phyloP scores from a whole-genome alignment of 2,888 invertebrate species.

The Melanchra persicariae region DNA sequence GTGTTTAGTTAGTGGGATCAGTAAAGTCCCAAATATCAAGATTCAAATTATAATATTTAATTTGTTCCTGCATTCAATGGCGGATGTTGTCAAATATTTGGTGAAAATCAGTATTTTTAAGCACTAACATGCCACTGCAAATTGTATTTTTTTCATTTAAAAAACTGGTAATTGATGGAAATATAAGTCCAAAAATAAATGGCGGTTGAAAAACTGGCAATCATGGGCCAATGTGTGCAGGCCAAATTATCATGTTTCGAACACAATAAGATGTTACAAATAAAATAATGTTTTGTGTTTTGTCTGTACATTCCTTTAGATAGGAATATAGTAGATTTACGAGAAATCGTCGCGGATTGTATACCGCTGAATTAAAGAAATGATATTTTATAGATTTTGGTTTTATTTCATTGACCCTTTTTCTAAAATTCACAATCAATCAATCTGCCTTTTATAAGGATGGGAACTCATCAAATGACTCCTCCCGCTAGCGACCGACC shows the following conservation, averaged over 20 bases:
- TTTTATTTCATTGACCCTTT: constrained; percentile 36
- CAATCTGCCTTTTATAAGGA: too few species aligned
- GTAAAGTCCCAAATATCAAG: constrained; percentile 16
- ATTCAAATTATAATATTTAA: constrained; percentile 28
- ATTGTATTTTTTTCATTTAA: neutral
- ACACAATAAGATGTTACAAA: constrained; percentile 41
- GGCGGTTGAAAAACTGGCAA: neutral
- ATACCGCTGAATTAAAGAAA: constrained; percentile 55
- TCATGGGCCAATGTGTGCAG: constrained; percentile 28
- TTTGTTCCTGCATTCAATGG: constrained; percentile 19
- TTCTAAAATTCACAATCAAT: too few species aligned
- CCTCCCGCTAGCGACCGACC: too few species aligned
- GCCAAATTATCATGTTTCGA: constrained; percentile 34
- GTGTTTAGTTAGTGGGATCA: constrained; percentile 21
- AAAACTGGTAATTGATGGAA: neutral
- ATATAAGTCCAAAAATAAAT: neutral
- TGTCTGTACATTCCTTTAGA: constrained; percentile 65
- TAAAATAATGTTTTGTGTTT: constrained; percentile 34
- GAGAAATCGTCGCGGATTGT: constrained; percentile 54
- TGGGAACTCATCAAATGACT: too few species aligned
- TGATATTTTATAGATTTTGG: constrained; percentile 48
- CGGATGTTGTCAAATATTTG: constrained; percentile 3
- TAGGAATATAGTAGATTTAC: constrained; percentile 56
- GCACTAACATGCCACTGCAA: neutral
- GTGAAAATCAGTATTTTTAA: neutral